Percentiles rank a stretch among this genome's conserved stretches.
phyloP scores from a whole-genome alignment of 1,140 invertebrate genomes.

The Chelonus insularis region DNA sequence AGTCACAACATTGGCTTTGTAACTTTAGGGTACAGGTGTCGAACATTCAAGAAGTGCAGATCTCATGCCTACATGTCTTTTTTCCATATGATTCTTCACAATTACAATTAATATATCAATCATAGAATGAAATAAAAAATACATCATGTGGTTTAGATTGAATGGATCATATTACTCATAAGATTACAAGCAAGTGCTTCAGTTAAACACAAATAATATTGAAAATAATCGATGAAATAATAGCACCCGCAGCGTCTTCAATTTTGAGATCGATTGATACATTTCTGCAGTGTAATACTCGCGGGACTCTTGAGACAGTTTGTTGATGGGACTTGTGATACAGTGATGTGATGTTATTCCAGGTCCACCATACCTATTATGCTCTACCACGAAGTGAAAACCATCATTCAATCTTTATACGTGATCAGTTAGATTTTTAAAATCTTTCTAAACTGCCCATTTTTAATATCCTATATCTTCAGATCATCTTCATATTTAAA shows the following conservation, averaged over 20 bases:
- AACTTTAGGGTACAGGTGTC: not conserved
- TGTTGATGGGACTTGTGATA: constrained; percentile 31
- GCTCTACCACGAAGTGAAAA: constrained; percentile 25
- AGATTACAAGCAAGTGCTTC: not conserved
- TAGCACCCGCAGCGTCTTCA: constrained; percentile 20
- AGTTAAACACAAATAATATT: not conserved
- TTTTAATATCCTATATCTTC: too few relatives aligned
- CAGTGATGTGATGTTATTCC: constrained; percentile 13
- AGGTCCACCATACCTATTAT: not conserved
- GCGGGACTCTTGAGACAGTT: constrained; percentile 14
- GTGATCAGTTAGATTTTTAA: constrained; percentile 4
- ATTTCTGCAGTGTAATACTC: constrained; percentile 36
- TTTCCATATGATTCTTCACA: too few relatives aligned
- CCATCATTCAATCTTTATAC: constrained; percentile 18
- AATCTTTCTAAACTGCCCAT: not conserved
- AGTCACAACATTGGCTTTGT: constrained; percentile 11
- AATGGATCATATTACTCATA: too few relatives aligned
- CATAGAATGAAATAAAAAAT: too few relatives aligned
- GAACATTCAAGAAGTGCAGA: too few relatives aligned
- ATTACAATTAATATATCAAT: too few relatives aligned
- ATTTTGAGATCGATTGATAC: constrained; percentile 28
- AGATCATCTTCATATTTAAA: too few relatives aligned
- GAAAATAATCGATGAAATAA: not conserved
- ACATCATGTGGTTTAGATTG: too few relatives aligned
- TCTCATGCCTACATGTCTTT: too few relatives aligned